A percentile compares a stretch with the other conserved stretches of the same genome.
Evolutionary conservation across 2,888 invertebrate species (phyloP).

Genomic region (Parapristionchus giblindavisi): DNA sequence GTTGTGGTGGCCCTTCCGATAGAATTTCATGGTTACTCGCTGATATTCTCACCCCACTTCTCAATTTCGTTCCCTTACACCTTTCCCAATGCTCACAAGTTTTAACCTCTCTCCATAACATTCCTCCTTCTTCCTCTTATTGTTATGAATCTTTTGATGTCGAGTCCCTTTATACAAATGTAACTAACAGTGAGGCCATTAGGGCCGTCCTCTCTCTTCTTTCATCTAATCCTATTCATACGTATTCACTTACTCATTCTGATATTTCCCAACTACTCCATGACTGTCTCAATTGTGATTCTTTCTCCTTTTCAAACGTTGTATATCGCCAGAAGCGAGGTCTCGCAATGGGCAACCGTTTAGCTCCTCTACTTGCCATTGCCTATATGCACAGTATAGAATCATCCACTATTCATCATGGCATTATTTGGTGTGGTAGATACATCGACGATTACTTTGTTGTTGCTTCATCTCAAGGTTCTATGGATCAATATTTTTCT

Average conservation of each 20-base stretch:
- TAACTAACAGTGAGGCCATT: not conserved
- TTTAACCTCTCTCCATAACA: not conserved
- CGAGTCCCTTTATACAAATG: not conserved
- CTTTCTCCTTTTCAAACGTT: not conserved
- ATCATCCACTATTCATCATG: constrained; percentile 2
- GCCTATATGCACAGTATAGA: constrained; percentile 23
- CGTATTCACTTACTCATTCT: not conserved
- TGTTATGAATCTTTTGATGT: constrained; percentile 16
- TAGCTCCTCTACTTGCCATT: constrained; percentile 26
- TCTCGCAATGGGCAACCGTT: constrained; percentile 24
- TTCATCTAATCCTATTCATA: not conserved
- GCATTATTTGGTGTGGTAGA: constrained; percentile 15
- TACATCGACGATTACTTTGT: constrained; percentile 29
- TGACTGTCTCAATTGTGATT: constrained; percentile 15
- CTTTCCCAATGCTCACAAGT: not conserved
- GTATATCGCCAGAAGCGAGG: constrained; percentile 4
- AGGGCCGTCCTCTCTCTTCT: not conserved
- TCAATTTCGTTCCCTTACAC: not conserved
- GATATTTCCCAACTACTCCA: not conserved
- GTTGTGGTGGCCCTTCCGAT: constrained; percentile 30
- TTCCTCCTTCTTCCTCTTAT: not conserved
- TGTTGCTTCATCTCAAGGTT: not conserved
- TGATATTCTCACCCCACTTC: not conserved
- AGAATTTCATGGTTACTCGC: constrained; percentile 2
- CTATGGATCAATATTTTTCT: not conserved